A percentile compares a stretch with the other conserved stretches of the same genome.
These are phyloP conservation scores for Helicorthomorpha holstii DNA, from an alignment of 1,140 invertebrate species.

Conservation along the genomic window DNA sequence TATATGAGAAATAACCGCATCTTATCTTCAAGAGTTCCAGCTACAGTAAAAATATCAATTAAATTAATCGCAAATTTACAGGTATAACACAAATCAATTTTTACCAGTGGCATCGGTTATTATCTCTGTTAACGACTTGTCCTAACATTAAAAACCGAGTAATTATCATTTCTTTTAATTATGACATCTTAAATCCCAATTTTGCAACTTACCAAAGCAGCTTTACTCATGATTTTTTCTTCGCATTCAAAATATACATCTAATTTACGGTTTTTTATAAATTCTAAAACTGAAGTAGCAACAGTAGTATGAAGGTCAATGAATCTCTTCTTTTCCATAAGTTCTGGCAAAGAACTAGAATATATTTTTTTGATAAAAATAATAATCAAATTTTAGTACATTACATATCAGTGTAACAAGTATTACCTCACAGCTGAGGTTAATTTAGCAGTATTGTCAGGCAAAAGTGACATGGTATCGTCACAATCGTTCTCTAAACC, in stretches of 20 bases:
- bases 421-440: constrained; percentile 69
- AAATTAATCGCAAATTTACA: background rate
- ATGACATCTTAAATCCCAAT: no score
- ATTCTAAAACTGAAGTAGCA: constrained; percentile 81
- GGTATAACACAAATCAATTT: background rate
- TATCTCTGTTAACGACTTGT: constrained; percentile 4
- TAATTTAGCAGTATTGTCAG: constrained; percentile 83
- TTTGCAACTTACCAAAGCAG: constrained; percentile 11
- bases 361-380: no score
- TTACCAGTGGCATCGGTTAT: background rate
- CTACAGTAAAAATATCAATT: constrained; percentile 17
- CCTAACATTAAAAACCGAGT: constrained; percentile 7
- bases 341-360: constrained; percentile 73
- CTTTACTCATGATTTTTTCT: constrained; percentile 78
- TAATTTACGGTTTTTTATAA: constrained; percentile 69
- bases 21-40: constrained; percentile 80
- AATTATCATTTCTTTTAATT: no score
- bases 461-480: constrained; percentile 47
- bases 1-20: constrained; percentile 88
- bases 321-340: constrained; percentile 89
- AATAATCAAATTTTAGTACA: background rate
- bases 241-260: constrained; percentile 95
- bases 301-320: constrained; percentile 98
- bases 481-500: constrained; percentile 35
- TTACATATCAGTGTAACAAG: background rate